Evolutionary conservation across 2,888 invertebrate genomes (phyloP).

Genomic region (Brachylomia viminalis): DNA sequence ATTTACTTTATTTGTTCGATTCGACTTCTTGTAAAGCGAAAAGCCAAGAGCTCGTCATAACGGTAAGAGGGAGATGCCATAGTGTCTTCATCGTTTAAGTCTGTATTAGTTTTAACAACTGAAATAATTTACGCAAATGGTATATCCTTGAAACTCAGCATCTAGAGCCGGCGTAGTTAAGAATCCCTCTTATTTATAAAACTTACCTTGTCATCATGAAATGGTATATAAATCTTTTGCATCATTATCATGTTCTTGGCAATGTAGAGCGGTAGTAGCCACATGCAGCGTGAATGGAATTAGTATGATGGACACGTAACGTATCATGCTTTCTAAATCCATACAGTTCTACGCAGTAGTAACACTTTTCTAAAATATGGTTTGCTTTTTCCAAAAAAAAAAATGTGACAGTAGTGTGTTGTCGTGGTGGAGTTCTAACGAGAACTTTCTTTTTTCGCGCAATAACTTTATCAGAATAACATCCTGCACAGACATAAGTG

Average conservation of each 20-base stretch:
- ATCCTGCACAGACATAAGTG: slow-evolving; percentile 21
- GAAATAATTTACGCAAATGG: slow-evolving; percentile 57
- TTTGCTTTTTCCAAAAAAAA: not conserved
- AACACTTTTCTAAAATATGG: not conserved
- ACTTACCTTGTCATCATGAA: slow-evolving; percentile 32
- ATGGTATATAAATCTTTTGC: slow-evolving; percentile 44
- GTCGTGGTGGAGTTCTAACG: not conserved
- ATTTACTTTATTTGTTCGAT: slow-evolving; percentile 5
- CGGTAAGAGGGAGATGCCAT: not conserved
- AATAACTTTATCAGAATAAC: slow-evolving; percentile 29
- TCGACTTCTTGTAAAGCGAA: not conserved
- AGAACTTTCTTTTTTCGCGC: slow-evolving; percentile 56
- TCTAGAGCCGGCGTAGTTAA: slow-evolving; percentile 29
- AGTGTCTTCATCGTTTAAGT: not conserved
- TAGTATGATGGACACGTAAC: slow-evolving; percentile 33
- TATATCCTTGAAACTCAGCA: slow-evolving; percentile 51
- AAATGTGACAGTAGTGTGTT: slow-evolving; percentile 5
- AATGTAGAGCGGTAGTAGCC: slow-evolving; percentile 31
- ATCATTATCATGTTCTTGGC: slow-evolving; percentile 55
- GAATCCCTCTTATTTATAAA: slow-evolving; percentile 52
- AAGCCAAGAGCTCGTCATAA: not conserved
- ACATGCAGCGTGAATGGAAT: slow-evolving; percentile 36
- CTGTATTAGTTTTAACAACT: slow-evolving; percentile 30
- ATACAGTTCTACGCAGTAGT: slow-evolving; percentile 17
- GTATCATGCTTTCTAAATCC: slow-evolving; percentile 40